Base-by-base conservation (phyloP, 2,888 invertebrate species). In the Ommatoiulus sabulosus region DNA sequence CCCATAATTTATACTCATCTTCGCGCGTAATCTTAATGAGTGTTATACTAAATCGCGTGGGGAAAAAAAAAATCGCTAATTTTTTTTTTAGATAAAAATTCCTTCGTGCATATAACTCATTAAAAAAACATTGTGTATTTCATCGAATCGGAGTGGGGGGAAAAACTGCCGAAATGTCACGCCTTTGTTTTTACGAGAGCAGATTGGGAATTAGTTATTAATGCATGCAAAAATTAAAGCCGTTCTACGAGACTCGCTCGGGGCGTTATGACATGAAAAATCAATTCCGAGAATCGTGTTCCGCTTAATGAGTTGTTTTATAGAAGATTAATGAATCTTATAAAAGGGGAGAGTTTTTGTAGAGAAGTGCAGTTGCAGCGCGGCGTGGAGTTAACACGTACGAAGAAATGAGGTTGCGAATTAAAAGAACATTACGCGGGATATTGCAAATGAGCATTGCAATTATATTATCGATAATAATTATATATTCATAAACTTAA, bases 261-360 rank as follows among this genome's bases (percentile, higher is more conserved):
- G 72, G 72, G 72, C 72, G 24, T 72, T 20, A 72, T 5, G 24
- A 72, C 72, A 72, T 72, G 72, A 72, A 72, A 72, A 72, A 72
- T 72, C 72, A 72, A 72, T 72, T 72, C 72, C 72, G n/a, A 72
- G 72, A 72, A 72, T 72, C 72, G 72, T 72, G 72, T 72, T 72
- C 72, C 72, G 72, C 72, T 72, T 72, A 72, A 72, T 72, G 72
- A 72, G 72, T 72, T 72, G 72, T 72, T 72, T 72, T 72, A 72
- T 72, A 20, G 72, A 72, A 72, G 72, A 72, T 72, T 72, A 72
- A 72, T 72, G 72, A 72, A 72, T 72, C 72, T 72, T 72, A 72
- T 72, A 72, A 72, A 24, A 72, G 72, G 63, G n/a, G n/a, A n/a
- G 52, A 17, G 52, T 72, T 72, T 72, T 72, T 72, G 7, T 72